A percentile compares a stretch with the other conserved stretches of the same genome.
These are phyloP conservation scores for Erythrocercus mccallii DNA, from an alignment of 2,113 vertebrate species.

Conservation along the genomic window DNA sequence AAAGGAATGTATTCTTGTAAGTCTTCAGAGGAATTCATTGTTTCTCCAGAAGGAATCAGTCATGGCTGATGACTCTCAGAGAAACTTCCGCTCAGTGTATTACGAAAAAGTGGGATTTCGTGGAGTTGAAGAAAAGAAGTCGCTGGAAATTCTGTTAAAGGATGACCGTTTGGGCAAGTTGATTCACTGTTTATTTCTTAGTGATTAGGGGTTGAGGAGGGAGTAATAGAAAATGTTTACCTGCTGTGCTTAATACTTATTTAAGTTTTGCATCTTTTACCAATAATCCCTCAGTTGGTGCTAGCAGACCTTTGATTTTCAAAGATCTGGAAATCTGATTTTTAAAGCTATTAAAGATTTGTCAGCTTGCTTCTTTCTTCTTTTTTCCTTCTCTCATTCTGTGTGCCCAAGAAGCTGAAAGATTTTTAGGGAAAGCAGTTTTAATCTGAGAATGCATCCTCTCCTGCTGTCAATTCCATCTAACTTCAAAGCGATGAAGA, in stretches of 20 bases:
- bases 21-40: neutral
- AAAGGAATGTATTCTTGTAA: neutral
- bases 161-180: conserved; percentile 89
- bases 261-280: neutral
- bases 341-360: neutral
- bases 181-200: neutral
- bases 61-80: conserved; percentile 95
- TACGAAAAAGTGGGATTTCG: conserved; percentile 98
- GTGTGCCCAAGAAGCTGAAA: neutral
- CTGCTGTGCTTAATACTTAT: neutral
- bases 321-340: neutral
- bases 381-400: neutral
- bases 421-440: neutral
- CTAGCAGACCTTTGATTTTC: neutral
- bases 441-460: neutral
- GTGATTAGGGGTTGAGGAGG: neutral
- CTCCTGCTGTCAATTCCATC: neutral
- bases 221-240: neutral
- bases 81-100: conserved; percentile 95
- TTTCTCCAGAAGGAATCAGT: conserved; percentile 18
- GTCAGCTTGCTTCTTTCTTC: neutral
- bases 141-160: conserved; percentile 93
- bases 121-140: conserved; percentile 98
- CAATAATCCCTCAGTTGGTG: neutral
- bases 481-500: neutral